Evolutionary conservation across 2,888 invertebrate genomes (phyloP).

Genomic region (Sphecodes monilicornis): DNA sequence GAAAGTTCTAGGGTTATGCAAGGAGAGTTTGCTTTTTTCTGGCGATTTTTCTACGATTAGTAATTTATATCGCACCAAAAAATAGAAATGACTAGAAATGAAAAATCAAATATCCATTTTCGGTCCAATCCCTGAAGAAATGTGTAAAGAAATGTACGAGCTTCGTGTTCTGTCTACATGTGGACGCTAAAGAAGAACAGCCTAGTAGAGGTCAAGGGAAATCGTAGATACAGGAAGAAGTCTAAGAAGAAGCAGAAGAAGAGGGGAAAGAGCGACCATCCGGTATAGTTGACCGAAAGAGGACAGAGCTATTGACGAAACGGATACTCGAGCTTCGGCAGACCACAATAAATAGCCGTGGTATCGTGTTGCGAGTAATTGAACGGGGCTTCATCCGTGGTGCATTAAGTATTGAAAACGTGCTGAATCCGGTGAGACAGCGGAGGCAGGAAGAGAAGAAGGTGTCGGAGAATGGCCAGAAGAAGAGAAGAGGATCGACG

Average conservation of each 20-base stretch:
- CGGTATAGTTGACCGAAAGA: slow-evolving; percentile 6
- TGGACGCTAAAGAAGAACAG: slow-evolving; percentile 38
- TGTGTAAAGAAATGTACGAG: no score
- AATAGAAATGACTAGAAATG: no score
- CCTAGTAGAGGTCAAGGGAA: slow-evolving; percentile 33
- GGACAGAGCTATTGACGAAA: slow-evolving; percentile 30
- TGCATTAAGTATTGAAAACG: slow-evolving; percentile 79
- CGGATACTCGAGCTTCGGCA: slow-evolving; percentile 65
- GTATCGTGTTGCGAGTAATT: slow-evolving; percentile 82
- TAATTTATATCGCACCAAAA: no score
- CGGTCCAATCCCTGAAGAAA: no score
- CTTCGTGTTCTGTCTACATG: slow-evolving; percentile 24
- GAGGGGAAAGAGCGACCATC: slow-evolving; percentile 18
- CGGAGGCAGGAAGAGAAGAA: slow-evolving; percentile 34
- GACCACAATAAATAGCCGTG: slow-evolving; percentile 81
- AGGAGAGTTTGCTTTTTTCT: no score
- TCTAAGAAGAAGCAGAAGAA: slow-evolving; percentile 15
- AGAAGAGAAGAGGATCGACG: slow-evolving; percentile 45
- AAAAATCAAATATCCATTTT: no score
- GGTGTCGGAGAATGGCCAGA: background rate
- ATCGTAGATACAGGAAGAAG: slow-evolving; percentile 30
- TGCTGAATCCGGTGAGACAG: slow-evolving; percentile 59
- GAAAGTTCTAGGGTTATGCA: no score
- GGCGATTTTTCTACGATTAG: no score
- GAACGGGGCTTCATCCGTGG: slow-evolving; percentile 78